These are phyloP conservation scores for Pseudomyrmex sp. DNA, from an alignment of 1,140 invertebrate species.

Conservation along the genomic window DNA sequence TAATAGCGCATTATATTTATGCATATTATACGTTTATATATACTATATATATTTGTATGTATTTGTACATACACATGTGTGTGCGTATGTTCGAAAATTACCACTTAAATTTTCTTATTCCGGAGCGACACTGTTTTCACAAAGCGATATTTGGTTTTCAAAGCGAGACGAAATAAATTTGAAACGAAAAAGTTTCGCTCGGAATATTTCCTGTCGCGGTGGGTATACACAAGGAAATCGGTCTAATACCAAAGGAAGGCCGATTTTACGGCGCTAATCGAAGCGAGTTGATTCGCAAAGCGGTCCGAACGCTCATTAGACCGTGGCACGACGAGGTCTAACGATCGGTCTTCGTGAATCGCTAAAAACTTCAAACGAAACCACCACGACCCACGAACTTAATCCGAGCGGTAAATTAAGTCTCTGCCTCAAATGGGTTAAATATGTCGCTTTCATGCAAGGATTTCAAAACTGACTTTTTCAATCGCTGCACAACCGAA, in stretches of 20 bases:
- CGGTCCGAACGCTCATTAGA: slow-evolving; percentile 25
- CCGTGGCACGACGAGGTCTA: slow-evolving; percentile 42
- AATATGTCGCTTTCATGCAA: slow-evolving; percentile 39
- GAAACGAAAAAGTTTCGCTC: slow-evolving; percentile 6
- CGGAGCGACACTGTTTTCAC: background rate
- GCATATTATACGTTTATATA: background rate
- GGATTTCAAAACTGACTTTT: slow-evolving; percentile 54
- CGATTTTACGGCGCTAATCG: slow-evolving; percentile 53
- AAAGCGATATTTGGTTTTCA: background rate
- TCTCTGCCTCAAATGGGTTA: slow-evolving; percentile 39
- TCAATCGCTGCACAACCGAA: slow-evolving; percentile 7
- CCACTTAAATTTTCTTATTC: background rate
- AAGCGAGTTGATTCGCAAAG: slow-evolving; percentile 34
- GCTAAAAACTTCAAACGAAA: slow-evolving; percentile 12
- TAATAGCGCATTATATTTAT: too few relatives aligned
- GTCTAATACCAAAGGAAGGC: slow-evolving; percentile 26
- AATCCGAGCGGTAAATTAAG: slow-evolving; percentile 43
- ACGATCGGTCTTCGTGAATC: slow-evolving; percentile 39
- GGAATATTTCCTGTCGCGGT: slow-evolving; percentile 17
- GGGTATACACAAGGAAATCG: slow-evolving; percentile 36
- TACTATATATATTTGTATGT: too few relatives aligned
- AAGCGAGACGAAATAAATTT: background rate
- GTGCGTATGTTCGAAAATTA: background rate
- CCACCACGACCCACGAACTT: background rate
- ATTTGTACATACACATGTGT: too few relatives aligned